A percentile compares a stretch with the other conserved stretches of the same genome.
Conservation (phyloP, 1,140 invertebrate genomes). For the Mylabris phalerata region DNA sequence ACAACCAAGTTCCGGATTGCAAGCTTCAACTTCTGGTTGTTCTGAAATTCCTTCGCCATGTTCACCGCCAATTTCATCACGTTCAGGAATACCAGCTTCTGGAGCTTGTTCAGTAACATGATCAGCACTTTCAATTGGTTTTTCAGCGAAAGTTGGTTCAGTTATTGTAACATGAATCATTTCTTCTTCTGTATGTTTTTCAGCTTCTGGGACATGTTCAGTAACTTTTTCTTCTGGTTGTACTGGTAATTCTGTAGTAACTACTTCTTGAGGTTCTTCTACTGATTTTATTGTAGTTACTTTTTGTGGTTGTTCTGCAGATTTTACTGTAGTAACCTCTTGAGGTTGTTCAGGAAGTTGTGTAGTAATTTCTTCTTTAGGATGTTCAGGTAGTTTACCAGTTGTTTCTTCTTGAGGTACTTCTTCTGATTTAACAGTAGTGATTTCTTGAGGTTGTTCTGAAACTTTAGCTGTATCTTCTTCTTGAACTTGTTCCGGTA, state of each 20-base stretch:
- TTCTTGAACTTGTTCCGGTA: conserved; percentile 1
- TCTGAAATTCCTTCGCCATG: background rate
- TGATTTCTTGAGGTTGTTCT: background rate
- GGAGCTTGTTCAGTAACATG: conserved; percentile 7
- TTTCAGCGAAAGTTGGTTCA: conserved; percentile 8
- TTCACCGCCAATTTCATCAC: background rate
- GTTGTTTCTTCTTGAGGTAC: conserved; percentile 18
- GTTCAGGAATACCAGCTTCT: conserved; percentile 1
- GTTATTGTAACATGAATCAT: conserved; percentile 8
- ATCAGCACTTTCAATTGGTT: conserved; percentile 3
- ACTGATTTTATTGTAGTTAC: conserved; percentile 8
- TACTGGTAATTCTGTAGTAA: background rate
- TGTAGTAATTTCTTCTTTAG: conserved; percentile 1
- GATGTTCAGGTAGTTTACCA: background rate
- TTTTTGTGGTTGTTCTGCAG: conserved; percentile 4
- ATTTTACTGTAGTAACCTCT: background rate
- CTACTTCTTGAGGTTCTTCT: background rate
- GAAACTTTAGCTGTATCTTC: conserved; percentile 16
- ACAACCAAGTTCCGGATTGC: background rate
- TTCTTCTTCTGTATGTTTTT: conserved; percentile 8
- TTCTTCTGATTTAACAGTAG: conserved; percentile 16
- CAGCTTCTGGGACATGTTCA: background rate
- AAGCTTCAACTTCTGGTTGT: conserved; percentile 3
- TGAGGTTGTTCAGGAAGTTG: conserved; percentile 11
- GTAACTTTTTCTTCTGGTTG: conserved; percentile 1